Evolutionary conservation across 1,140 invertebrate species (phyloP), one percentile per base, ranked within the genome.

Genomic region (Cydia splendana): DNA sequence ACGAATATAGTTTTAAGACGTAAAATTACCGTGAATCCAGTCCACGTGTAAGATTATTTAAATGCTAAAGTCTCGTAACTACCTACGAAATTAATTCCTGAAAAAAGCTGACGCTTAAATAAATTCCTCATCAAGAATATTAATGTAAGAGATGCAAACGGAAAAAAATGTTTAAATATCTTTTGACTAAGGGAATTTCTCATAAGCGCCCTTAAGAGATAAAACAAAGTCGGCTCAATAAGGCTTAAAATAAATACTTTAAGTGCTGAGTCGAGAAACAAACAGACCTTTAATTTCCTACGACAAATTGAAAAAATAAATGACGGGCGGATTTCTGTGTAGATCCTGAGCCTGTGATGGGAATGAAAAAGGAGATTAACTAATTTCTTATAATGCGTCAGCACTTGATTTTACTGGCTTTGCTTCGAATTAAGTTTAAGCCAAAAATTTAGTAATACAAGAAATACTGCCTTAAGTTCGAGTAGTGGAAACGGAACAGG

Each of bases 231-330:
- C 76, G 62, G 76, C 80, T 82, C 82, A 84, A 84, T 84, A 82
- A 81, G 80, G 82, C 82, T 84, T 80, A 84, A 74, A 80, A 82
- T 80, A 84, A 84, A 84, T 82, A 82, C 79, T 74, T 82, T 82
- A 82, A 84, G 80, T 84, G 80, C 77, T 76, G 65, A 77, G 62
- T 79, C 76, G 79, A 57, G 78, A 78, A 82, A 82, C 78, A 82
- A 84, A 79, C 80, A 80, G 76, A 74, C 79, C 77, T 76, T 79
- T 83, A 77, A 82, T 80, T 84, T 84, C 80, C 80, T 77, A 78
- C 75, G 77, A 65, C 76, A 82, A 84, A 83, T 80, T 82, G 82
- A 82, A 84, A 83, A 81, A 78, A 53, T 57, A 48, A 69, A 57
- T 51, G 53, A n/a, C 38, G 65, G 13, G 15, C 30, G 67, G 67